These are phyloP conservation scores for Drosophila takahashii DNA, from an alignment of 1,140 invertebrate species.

Conservation along the genomic window DNA sequence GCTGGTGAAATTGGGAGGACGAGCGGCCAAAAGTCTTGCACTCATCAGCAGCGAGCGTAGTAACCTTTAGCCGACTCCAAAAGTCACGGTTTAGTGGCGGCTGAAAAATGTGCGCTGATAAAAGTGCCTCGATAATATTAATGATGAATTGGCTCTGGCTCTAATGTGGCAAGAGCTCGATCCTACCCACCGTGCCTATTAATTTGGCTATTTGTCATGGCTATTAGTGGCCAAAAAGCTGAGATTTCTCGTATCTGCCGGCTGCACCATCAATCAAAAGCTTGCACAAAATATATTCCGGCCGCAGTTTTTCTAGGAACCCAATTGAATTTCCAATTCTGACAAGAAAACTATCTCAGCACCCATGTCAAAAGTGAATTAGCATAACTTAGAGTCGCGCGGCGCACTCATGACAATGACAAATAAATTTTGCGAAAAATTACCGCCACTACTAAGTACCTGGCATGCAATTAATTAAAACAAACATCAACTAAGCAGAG, in stretches of 20 bases:
- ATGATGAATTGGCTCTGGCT: constrained; percentile 60
- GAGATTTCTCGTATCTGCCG: constrained; percentile 21
- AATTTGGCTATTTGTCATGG: constrained; percentile 78
- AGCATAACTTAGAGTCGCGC: constrained; percentile 70
- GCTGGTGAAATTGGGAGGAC: constrained; percentile 53
- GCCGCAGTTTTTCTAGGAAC: constrained; percentile 14
- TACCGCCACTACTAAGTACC: constrained; percentile 64
- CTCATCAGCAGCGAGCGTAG: constrained; percentile 4
- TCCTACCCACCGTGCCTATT: constrained; percentile 31
- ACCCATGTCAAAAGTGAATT: constrained; percentile 68
- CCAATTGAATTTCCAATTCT: constrained; percentile 64
- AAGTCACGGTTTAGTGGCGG: constrained; percentile 56
- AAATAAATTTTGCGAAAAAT: constrained; percentile 76
- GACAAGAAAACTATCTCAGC: constrained; percentile 63
- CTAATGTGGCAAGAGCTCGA: constrained; percentile 41
- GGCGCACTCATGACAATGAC: constrained; percentile 68
- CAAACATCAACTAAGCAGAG: constrained; percentile 54
- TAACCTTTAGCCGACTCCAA: constrained; percentile 57
- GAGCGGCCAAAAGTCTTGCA: constrained; percentile 10
- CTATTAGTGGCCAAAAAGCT: constrained; percentile 56
- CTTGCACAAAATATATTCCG: constrained; percentile 32
- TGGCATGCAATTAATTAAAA: constrained; percentile 74
- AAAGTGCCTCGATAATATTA: constrained; percentile 70
- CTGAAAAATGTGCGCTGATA: constrained; percentile 72
- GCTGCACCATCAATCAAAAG: constrained; percentile 33